Base-by-base conservation (phyloP, 2,113 vertebrate species). In the Benitochromis conjunctus region DNA sequence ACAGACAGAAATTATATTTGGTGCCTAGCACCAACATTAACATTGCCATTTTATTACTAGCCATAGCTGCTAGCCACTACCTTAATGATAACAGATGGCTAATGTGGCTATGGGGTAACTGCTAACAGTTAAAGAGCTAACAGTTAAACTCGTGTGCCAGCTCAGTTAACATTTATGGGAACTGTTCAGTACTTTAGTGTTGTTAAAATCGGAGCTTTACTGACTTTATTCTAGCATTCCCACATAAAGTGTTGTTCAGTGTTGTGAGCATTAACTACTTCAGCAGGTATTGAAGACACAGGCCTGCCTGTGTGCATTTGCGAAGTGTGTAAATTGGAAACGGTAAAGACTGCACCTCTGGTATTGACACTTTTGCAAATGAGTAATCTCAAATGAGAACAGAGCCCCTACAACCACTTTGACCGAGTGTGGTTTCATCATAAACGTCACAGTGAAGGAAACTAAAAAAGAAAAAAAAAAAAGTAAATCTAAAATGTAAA, bases 81-180 rank as follows among this genome's bases (percentile, higher is more conserved):
- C 64, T 43, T 69, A 69, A 69, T 46, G n/a, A 43, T 26, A 69
- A 43, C 7, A 69, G 38, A 69, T 43, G 13, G 38, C 64, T 69
- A 69, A 43, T 24, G 64, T 69, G 38, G 64, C 38, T 69, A 46
- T 46, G 38, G 64, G 3, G 13, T 26, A 69, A 69, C n/a, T 46
- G 38, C 64, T 69, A 46, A 69, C 38, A 69, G 64, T 69, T 43
- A 69, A 69, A 43, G 12, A 41, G 64, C 64, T 43, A 69, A 69
- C 12, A 41, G 34, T 38, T 69, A 69, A 69, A 43, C 1, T 19
- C 9, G 60, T 69, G 12, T 43, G n/a, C 64, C 36, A 24, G 38
- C 64, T 43, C 12, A 9, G 38, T 69, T 69, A 69, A 46, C 5
- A 46, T 46, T 69, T 43, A 46, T 43, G 64, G 38, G n/a, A 71